phyloP scores from a whole-genome alignment of 1,140 invertebrate species.

The Cyphomyrmex costatus region DNA sequence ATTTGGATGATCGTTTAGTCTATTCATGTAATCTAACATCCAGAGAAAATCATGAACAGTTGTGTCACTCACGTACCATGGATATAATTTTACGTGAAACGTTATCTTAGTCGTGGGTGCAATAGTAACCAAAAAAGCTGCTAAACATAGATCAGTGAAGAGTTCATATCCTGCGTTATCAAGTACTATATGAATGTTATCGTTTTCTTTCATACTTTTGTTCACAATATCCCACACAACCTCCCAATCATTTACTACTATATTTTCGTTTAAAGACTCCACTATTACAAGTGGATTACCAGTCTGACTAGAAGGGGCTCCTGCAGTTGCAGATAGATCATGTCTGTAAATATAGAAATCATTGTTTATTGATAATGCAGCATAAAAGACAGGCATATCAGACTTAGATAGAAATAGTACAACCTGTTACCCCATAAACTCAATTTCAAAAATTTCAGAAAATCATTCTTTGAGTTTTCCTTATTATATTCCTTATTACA shows the following conservation, averaged over 20 bases:
- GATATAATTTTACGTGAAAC: slow-evolving; percentile 96
- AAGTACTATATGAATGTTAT: slow-evolving; percentile 92
- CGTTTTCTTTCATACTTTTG: slow-evolving; percentile 59
- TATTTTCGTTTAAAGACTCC: slow-evolving; percentile 89
- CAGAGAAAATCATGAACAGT: slow-evolving; percentile 92
- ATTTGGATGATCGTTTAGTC: slow-evolving; percentile 78
- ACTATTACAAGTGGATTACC: slow-evolving; percentile 89
- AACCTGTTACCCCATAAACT: slow-evolving; percentile 91
- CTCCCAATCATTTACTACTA: slow-evolving; percentile 91
- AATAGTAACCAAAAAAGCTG: slow-evolving; percentile 91
- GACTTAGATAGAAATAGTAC: background rate
- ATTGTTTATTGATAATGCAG: background rate
- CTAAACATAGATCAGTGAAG: slow-evolving; percentile 95
- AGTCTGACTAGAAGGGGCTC: slow-evolving; percentile 87
- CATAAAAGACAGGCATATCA: slow-evolving; percentile 11
- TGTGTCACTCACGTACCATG: slow-evolving; percentile 99
- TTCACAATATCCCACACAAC: slow-evolving; percentile 87
- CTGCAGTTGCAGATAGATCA: slow-evolving; percentile 95
- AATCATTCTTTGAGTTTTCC: slow-evolving; percentile 85
- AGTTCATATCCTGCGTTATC: slow-evolving; percentile 99
- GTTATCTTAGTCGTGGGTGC: slow-evolving; percentile 91
- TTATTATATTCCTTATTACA: slow-evolving; percentile 79
- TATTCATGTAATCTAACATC: slow-evolving; percentile 87
- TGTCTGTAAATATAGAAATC: slow-evolving; percentile 87
- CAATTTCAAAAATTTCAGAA: slow-evolving; percentile 87